Percentiles rank a stretch among this genome's conserved stretches.
phyloP scores from a whole-genome alignment of 2,797 vertebrate genomes.

The Chrosomus eos region DNA sequence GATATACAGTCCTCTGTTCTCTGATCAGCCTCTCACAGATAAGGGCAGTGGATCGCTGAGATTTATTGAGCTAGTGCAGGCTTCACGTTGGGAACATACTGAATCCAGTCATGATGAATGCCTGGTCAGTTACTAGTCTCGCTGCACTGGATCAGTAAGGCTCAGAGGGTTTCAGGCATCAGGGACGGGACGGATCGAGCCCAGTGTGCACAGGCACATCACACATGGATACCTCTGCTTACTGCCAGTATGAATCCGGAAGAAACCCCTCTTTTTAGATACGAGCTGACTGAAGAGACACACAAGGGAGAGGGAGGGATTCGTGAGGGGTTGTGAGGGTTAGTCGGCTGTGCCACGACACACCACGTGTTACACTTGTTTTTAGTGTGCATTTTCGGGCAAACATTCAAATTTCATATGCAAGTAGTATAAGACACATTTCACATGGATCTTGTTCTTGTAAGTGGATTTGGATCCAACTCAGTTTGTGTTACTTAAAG shows the following conservation, averaged over 20 bases:
- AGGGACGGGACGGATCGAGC: slow-evolving; percentile 66
- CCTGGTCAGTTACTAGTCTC: neutral
- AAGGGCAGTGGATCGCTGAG: slow-evolving; percentile 62
- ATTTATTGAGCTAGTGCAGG: slow-evolving; percentile 71
- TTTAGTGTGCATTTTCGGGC: slow-evolving; percentile 32
- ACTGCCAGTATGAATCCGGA: slow-evolving; percentile 94
- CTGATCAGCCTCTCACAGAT: slow-evolving; percentile 56
- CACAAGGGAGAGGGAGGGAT: slow-evolving; percentile 80
- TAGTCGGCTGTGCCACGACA: slow-evolving; percentile 39
- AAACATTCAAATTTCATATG: neutral
- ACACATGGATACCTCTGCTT: slow-evolving; percentile 93
- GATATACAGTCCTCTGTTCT: neutral
- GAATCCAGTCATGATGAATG: slow-evolving; percentile 4
- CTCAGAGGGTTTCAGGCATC: slow-evolving; percentile 66
- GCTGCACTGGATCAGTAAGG: slow-evolving; percentile 65
- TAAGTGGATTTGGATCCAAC: neutral
- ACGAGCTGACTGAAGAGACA: slow-evolving; percentile 87
- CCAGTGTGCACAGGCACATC: slow-evolving; percentile 75
- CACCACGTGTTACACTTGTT: slow-evolving; percentile 51
- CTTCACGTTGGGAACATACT: slow-evolving; percentile 19
- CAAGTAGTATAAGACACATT: no score
- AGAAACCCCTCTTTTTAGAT: slow-evolving; percentile 98
- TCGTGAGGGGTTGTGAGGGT: slow-evolving; percentile 69
- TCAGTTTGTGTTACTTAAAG: neutral
- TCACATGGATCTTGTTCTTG: neutral